Base-by-base conservation (phyloP, 1,140 invertebrate species). In the Calosoma granatense region DNA sequence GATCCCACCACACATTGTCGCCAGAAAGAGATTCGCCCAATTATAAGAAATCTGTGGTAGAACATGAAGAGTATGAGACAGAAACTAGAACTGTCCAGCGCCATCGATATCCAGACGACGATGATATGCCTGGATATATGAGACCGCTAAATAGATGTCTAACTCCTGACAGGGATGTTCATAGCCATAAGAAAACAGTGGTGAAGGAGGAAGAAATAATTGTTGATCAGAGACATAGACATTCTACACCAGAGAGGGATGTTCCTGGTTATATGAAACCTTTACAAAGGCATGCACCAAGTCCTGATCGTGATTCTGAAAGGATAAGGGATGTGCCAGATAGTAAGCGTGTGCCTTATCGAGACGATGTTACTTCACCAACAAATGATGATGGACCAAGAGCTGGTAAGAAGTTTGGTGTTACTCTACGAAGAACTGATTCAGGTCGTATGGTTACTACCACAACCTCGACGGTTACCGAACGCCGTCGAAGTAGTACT, bases 381-480 rank as follows among this genome's bases (percentile, higher is more conserved):
- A 66, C 67, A 1, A 47, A 23, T 0, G 55, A 63, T 0, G 68
- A 71, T 30, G 67, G 69, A 54, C 64, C 67, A 9, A 74, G 67
- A 57, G 54, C 64, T 1, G 59, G 65, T 2, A 81, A 79, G 0
- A 83, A 83, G 61, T 85, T 85, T 64, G 83, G 83, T 26, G 78
- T 85, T 20, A 78, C 78, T 58, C 70, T 83, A 20, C 73, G 74
- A 12, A 74, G 74, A 61, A 81, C 77, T 11, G 76, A 76, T 58
- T 74, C 73, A 2, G 74, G 76, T 52, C 68, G 72, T 57, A 61
- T 65, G 6, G 70, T 71, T 21, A 63, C 63, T 1, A 72, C 70
- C 53, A 72, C 65, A 51, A 59, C 58, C 70, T 72, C 60, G 65
- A 70, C 21, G 68, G 71, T 20, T 20, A 63, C 21, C 53, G 59